Percentiles rank a stretch among this genome's conserved stretches.
These are phyloP conservation scores for Sylvilagus bachmani DNA, from an alignment of 2,113 vertebrate species.

Conservation along the genomic window DNA sequence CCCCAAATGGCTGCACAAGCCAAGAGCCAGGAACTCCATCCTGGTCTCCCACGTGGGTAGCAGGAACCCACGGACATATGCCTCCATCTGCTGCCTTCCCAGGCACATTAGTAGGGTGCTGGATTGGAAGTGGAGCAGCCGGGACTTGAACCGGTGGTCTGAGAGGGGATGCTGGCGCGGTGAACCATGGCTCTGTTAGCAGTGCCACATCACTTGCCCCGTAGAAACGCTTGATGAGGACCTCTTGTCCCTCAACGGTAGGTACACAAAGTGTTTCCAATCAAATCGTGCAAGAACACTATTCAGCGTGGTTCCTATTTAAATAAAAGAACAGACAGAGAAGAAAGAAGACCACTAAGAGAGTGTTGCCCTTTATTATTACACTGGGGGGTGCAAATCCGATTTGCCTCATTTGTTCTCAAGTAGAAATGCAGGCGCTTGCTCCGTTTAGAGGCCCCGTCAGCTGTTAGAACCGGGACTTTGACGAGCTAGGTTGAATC, in stretches of 20 bases:
- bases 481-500: background rate
- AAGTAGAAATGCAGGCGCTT: background rate
- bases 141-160: too few relatives aligned
- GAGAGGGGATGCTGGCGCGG: too few relatives aligned
- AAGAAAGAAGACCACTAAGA: background rate
- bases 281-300: background rate
- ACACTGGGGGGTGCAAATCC: background rate
- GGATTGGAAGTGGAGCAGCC: too few relatives aligned
- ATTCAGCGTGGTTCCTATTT: background rate
- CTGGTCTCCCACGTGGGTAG: too few relatives aligned
- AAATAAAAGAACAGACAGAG: background rate
- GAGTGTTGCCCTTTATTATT: background rate
- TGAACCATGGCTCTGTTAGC: too few relatives aligned
- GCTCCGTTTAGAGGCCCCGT: background rate
- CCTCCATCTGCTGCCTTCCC: too few relatives aligned
- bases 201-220: too few relatives aligned
- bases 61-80: too few relatives aligned
- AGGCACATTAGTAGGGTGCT: too few relatives aligned
- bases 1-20: too few relatives aligned
- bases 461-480: background rate
- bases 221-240: background rate
- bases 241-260: background rate
- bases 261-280: background rate
- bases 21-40: too few relatives aligned
- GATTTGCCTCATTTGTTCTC: conserved; percentile 50